Evolutionary conservation across 2,113 vertebrate genomes (phyloP).

Genomic region (Lepus americanus): DNA sequence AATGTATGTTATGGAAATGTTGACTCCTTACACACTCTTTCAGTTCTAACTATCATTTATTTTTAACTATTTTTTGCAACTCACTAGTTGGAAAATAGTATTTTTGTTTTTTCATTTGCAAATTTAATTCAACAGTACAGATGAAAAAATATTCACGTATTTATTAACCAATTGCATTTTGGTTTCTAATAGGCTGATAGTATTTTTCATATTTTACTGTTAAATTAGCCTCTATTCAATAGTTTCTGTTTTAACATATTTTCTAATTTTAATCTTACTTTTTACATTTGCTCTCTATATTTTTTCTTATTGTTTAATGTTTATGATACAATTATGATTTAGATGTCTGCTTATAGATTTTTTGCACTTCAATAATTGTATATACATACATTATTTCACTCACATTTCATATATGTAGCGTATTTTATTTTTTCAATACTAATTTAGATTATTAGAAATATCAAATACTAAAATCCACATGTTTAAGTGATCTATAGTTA

Average conservation of each 20-base stretch:
- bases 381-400: neutral
- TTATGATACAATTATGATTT: neutral
- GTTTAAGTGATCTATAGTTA: neutral
- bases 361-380: neutral
- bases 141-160: neutral
- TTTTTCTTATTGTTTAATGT: neutral
- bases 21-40: neutral
- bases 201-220: constrained; percentile 13
- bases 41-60: neutral
- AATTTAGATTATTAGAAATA: neutral
- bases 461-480: neutral
- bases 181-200: neutral
- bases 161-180: neutral
- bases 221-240: constrained; percentile 9
- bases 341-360: neutral
- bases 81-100: neutral
- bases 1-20: neutral
- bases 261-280: neutral
- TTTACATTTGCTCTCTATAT: neutral
- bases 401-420: neutral
- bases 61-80: constrained; percentile 37
- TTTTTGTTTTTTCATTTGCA: neutral
- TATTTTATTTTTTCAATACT: neutral
- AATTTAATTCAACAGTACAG: constrained; percentile 35
- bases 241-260: neutral